Conservation (phyloP, 2,797 vertebrate genomes). For the Intellagama lesueurii region DNA sequence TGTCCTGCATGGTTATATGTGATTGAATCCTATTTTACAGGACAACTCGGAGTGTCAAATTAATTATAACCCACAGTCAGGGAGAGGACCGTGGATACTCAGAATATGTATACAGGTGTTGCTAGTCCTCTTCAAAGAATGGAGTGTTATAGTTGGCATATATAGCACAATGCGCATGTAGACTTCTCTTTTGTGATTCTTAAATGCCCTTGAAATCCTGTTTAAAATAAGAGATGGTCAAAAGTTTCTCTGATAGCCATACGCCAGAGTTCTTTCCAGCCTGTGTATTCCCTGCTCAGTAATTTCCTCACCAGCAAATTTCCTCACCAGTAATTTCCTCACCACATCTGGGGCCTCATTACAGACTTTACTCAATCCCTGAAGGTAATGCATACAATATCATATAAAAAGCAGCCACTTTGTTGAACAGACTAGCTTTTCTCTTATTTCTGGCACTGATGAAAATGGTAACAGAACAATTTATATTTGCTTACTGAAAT, state of each 20-base stretch:
- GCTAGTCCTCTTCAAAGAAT: neutral
- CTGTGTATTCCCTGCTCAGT: neutral
- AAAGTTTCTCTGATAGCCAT: neutral
- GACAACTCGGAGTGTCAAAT: no score
- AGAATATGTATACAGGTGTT: neutral
- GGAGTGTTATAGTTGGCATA: neutral
- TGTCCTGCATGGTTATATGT: neutral
- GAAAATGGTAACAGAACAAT: constrained; percentile 7
- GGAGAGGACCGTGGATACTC: neutral
- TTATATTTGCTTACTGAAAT: neutral
- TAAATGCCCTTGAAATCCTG: neutral
- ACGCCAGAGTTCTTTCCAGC: constrained; percentile 13
- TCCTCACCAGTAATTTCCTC: neutral
- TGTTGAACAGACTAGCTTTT: neutral
- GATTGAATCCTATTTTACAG: neutral
- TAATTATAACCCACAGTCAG: neutral
- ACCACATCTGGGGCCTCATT: neutral
- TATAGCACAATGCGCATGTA: neutral
- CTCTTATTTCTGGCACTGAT: neutral
- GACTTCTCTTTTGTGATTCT: neutral
- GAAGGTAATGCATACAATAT: neutral
- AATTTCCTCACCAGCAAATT: neutral
- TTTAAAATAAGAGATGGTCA: neutral
- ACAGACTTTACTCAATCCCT: constrained; percentile 16
- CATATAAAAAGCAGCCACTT: neutral